Base-by-base conservation (phyloP, 1,140 invertebrate genomes). In the Brachionus sp. region DNA sequence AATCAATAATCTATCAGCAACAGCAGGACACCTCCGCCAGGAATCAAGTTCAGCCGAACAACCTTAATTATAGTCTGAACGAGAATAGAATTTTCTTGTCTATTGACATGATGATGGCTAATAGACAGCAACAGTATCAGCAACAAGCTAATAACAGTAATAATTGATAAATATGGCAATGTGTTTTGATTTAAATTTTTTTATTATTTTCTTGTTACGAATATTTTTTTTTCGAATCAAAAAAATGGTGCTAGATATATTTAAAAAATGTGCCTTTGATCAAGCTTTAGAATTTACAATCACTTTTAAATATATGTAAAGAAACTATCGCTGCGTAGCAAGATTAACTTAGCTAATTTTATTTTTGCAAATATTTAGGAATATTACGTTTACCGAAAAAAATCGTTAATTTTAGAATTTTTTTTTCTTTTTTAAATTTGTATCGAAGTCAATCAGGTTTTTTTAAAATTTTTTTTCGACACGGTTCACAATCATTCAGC, bases 61-160 rank as follows among this genome's bases (percentile, higher is more conserved):
- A 39, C 25, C 42, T 46, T 12, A 75, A 75, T 39, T 75, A 75
- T 25, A 75, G 39, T 25, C 37, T 75, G 7, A 75, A 75, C 16
- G 70, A 75, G n/a, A 75, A 75, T 46, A 75, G 46, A 75, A 75
- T 75, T 42, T 46, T 75, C 4, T 35, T 75, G 44, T 75, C 70
- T 46, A 75, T 75, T 46, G 70, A 75, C 44, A 25, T 75, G 25
- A 75, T 75, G 42, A 75, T 75, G 70, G 70, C 70, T 25, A 75
- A 23, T 13, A 75, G 44, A 33, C 70, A 75, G 42, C 70, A 75
- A 75, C 70, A 75, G 25, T 46, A 35, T 46, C 70, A 73, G 19
- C 37, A 73, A 23, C 66, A 70, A 33, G 12, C 39, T 6, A 70
- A 70, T 70, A 70, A 70, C 66, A 70, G 66, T 70, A 70, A 37